A percentile compares a stretch with the other conserved stretches of the same genome.
Conservation (phyloP, 35 echinoderm and acorn worm genomes). For the Apostichopus parvimensis region DNA sequence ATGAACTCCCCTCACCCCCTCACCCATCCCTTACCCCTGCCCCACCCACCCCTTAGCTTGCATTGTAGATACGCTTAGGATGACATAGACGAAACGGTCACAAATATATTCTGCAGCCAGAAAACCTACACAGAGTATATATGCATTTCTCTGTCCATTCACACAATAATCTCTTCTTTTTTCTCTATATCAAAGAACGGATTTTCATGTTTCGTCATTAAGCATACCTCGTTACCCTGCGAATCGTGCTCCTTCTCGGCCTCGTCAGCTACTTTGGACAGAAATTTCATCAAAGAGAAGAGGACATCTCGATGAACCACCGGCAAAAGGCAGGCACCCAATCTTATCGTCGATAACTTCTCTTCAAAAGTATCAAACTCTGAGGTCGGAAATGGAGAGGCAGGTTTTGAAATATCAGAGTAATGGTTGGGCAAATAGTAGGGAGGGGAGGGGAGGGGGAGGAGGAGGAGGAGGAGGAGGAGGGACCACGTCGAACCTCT, state of each 20-base stretch:
- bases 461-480: not conserved
- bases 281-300: slow-evolving; percentile 72
- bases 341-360: slow-evolving; percentile 53
- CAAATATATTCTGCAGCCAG: too few relatives aligned
- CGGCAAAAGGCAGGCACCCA: slow-evolving; percentile 78
- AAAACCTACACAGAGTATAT: too few relatives aligned
- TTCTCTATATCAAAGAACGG: too few relatives aligned
- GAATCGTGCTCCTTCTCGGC: slow-evolving; percentile 66
- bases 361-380: slow-evolving; percentile 64
- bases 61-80: too few relatives aligned
- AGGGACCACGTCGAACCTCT: not conserved
- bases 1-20: too few relatives aligned
- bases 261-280: slow-evolving; percentile 63
- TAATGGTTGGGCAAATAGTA: not conserved
- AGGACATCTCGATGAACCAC: slow-evolving; percentile 80
- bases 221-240: slow-evolving; percentile 76
- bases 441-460: not conserved
- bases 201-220: not conserved
- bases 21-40: too few relatives aligned
- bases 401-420: not conserved
- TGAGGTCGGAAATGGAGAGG: slow-evolving; percentile 2
- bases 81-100: too few relatives aligned
- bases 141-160: too few relatives aligned
- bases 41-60: too few relatives aligned
- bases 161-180: too few relatives aligned